Evolutionary conservation across 2,113 vertebrate species (phyloP), one percentile per base, ranked within the genome.

Genomic region (Gadus macrocephalus): DNA sequence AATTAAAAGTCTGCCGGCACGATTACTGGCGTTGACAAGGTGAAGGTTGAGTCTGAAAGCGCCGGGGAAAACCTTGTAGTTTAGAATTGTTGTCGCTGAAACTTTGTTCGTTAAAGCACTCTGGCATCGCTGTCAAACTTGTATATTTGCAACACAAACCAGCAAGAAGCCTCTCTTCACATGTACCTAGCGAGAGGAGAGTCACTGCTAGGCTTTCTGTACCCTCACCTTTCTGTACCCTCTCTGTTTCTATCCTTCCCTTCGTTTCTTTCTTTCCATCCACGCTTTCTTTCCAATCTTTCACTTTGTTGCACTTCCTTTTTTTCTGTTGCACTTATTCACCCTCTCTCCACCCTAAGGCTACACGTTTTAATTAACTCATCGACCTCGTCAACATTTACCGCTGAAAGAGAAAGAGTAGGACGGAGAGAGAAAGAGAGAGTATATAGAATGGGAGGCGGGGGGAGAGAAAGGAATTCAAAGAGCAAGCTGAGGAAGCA

Each of bases 281-380:
- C 78, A 19, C 62, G 66, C 16, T 68, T 58, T 74, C 68, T 66
- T 59, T 22, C n/a, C 16, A 15, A 15, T 56, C 25, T 28, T 22
- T 62, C n/a, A 15, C 25, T 63, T 15, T 25, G 11, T 25, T 22
- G 5, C 20, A 22, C 8, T 25, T 12, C 31, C 31, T 35, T 35
- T 35, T 7, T 35, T 2, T 35, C 31, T 35, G 31, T 4, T 35
- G 31, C 31, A 35, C 31, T 35, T 35, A 35, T 35, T 35, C 4
- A 7, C 31, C 42, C 28, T 38, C 70, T 76, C 9, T 16, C 42
- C 58, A 62, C 81, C 83, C 70, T 16, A 14, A 8, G n/a, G 88
- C 72, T 22, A 75, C 72, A 69, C 42, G 70, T 79, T 88, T 88
- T 86, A 88, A 89, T 88, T 84, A 88, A 88, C 86, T 87, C 80